Base-by-base conservation (phyloP, 2,888 invertebrate species). In the Reticulitermes lucifugus region DNA sequence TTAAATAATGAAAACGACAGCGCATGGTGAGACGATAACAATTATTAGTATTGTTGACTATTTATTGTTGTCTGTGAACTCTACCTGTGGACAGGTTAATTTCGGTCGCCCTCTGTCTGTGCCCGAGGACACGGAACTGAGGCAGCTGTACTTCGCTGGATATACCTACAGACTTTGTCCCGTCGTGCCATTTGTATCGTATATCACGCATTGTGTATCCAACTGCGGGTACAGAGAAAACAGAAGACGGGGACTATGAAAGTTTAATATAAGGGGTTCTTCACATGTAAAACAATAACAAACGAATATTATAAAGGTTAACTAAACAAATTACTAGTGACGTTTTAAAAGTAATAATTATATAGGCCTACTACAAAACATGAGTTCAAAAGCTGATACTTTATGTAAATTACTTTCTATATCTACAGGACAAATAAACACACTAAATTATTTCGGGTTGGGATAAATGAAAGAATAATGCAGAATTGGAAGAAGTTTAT, bases 191-290 rank as follows among this genome's bases (percentile, higher is more conserved):
- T 94, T 96, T 96, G 95, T 98, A 98, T 93, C 96, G 96, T 94
- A 98, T 97, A 95, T 97, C 97, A 94, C 96, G 96, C 97, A 97
- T 97, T 94, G 97, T 97, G 96, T 97, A 97, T 95, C 97, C 97
- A 96, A 97, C 97, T 97, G 92, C 91, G 90, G 90, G 91, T 90
- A 91, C 90, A 90, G 90, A 90, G 90, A 85, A 85, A 83, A 82
- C 83, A 85, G 84, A 80, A 85, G 80, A 86, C 55, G 85, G 86
- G 86, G 87, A 83, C 83, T 87, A 83, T 86, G 83, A 86, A 86
- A 83, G 85, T 83, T 85, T 85, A 79, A 83, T 83, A 71, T 85
- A 85, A 84, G 73, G 80, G 84, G 81, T 81, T 81, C 81, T 65
- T 81, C 60, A 81, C 81, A 81, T 81, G n/a, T 65, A 60, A 84